Evolutionary conservation across 1,140 invertebrate species (phyloP).

Genomic region (Heliconius eleuchia): DNA sequence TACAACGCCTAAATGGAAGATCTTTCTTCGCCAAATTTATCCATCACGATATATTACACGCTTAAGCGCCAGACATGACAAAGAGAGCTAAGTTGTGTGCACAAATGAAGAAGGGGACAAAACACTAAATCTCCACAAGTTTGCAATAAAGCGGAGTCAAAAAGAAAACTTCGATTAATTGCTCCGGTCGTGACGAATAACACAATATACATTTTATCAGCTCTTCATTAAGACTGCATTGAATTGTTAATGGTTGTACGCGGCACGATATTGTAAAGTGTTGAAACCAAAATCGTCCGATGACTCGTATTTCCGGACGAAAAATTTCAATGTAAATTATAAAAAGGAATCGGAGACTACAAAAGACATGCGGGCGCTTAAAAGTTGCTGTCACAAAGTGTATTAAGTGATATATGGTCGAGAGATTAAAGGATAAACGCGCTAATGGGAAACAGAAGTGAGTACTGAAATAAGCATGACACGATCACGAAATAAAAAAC

Average conservation of each 20-base stretch:
- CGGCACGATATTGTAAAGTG: slow-evolving; percentile 65
- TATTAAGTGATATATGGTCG: slow-evolving; percentile 55
- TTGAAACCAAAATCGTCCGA: slow-evolving; percentile 66
- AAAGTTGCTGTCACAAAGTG: slow-evolving; percentile 47
- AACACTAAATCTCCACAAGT: slow-evolving; percentile 63
- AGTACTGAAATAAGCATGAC: slow-evolving; percentile 74
- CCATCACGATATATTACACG: slow-evolving; percentile 68
- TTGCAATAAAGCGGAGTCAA: slow-evolving; percentile 57
- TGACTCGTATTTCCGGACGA: slow-evolving; percentile 59
- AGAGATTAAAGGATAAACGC: slow-evolving; percentile 58
- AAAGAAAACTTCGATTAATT: slow-evolving; percentile 71
- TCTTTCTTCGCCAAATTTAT: slow-evolving; percentile 68
- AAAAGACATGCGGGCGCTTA: slow-evolving; percentile 48
- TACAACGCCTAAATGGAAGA: slow-evolving; percentile 59
- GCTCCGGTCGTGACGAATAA: slow-evolving; percentile 61
- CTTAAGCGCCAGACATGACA: slow-evolving; percentile 60
- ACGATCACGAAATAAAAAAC: slow-evolving; percentile 67
- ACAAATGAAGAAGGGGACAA: slow-evolving; percentile 65
- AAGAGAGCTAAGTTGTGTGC: slow-evolving; percentile 59
- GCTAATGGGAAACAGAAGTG: slow-evolving; percentile 75
- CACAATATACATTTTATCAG: slow-evolving; percentile 76
- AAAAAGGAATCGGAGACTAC: slow-evolving; percentile 50
- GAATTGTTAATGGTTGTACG: slow-evolving; percentile 74
- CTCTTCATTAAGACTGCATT: slow-evolving; percentile 75
- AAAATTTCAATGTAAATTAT: slow-evolving; percentile 53